phyloP scores from a whole-genome alignment of 1,140 invertebrate species.

The Sminthurides bifidus region DNA sequence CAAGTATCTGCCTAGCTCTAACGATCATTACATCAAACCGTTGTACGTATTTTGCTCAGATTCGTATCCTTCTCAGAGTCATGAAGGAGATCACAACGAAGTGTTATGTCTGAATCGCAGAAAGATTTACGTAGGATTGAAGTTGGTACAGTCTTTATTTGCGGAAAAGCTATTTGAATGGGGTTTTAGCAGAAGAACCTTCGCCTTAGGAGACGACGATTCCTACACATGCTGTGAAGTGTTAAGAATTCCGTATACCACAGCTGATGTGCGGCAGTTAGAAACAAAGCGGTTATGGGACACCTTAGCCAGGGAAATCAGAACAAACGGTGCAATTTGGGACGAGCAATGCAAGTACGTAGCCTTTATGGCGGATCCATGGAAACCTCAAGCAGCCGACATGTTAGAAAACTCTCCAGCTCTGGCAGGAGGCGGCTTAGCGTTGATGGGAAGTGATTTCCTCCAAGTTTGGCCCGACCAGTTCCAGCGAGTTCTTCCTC shows the following conservation, averaged over 20 bases:
- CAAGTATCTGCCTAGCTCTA: conserved; percentile 10
- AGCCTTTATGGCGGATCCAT: conserved; percentile 76
- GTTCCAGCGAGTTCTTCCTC: conserved; percentile 51
- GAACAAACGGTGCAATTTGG: conserved; percentile 48
- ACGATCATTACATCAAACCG: conserved; percentile 15
- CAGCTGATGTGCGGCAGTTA: conserved; percentile 57
- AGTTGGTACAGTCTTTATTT: conserved; percentile 71
- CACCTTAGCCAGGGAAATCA: conserved; percentile 61
- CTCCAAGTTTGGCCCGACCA: conserved; percentile 76
- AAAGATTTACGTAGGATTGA: conserved; percentile 57
- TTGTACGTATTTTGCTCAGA: conserved; percentile 18
- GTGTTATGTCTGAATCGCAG: not conserved
- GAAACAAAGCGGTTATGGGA: conserved; percentile 72
- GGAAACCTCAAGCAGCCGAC: conserved; percentile 57
- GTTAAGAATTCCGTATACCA: conserved; percentile 57
- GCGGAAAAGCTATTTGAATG: conserved; percentile 77
- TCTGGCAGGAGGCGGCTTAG: conserved; percentile 76
- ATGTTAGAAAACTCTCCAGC: conserved; percentile 61
- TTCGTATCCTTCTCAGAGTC: not conserved
- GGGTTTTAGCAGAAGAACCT: conserved; percentile 65
- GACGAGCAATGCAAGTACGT: conserved; percentile 66
- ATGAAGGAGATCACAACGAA: not conserved
- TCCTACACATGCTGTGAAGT: conserved; percentile 45
- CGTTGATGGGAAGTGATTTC: conserved; percentile 77
- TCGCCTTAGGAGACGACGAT: conserved; percentile 43